Conservation (phyloP, 2,113 vertebrate genomes). For the Canis aureus region DNA sequence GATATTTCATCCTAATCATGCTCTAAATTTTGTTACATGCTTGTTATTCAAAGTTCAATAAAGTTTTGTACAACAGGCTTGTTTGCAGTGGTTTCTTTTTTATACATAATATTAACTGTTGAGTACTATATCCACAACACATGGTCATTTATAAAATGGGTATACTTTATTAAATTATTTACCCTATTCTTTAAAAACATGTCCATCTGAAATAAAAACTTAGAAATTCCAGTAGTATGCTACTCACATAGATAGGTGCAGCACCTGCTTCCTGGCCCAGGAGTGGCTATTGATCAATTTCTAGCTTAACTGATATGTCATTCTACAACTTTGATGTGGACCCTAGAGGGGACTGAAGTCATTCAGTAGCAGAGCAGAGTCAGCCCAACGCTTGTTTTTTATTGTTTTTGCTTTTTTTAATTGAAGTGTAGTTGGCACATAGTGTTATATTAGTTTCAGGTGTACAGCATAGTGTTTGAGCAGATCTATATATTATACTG, state of each 20-base stretch:
- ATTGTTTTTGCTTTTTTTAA: background rate
- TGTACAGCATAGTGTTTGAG: background rate
- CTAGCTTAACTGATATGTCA: background rate
- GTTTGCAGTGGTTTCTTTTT: conserved; percentile 39
- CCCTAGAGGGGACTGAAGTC: background rate
- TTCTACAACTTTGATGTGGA: background rate
- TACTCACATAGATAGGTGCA: background rate
- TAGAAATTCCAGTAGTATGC: background rate
- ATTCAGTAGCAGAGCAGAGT: background rate
- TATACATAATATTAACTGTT: background rate
- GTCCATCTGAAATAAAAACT: conserved; percentile 1
- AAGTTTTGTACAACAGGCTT: conserved; percentile 82
- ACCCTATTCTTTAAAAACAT: background rate
- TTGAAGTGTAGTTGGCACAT: background rate
- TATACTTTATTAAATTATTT: background rate
- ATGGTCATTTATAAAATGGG: background rate
- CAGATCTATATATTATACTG: background rate
- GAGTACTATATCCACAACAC: background rate
- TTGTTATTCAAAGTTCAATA: conserved; percentile 88
- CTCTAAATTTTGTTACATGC: conserved; percentile 78
- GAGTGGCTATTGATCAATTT: background rate
- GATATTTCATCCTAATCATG: conserved; percentile 75
- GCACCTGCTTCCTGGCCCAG: background rate
- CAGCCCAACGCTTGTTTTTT: background rate
- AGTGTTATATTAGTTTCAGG: background rate